Evolutionary conservation across 1,140 invertebrate species (phyloP).

Genomic region (Leptinotarsa undecemlineata): DNA sequence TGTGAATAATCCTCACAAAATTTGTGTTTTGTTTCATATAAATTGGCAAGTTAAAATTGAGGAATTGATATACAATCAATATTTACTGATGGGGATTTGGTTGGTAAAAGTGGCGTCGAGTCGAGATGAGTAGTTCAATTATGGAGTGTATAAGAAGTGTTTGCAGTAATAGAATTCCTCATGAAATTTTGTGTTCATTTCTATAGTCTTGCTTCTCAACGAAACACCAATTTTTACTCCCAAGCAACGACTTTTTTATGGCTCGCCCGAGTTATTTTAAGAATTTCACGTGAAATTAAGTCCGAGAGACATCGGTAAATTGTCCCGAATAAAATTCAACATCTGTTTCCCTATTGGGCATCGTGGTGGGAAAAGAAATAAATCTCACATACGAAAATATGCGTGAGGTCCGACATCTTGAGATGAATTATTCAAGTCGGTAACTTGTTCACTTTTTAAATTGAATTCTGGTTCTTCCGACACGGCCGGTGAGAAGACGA

Average conservation of each 20-base stretch:
- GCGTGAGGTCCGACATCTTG: slow-evolving; percentile 32
- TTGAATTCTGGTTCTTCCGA: slow-evolving; percentile 29
- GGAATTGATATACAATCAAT: too few species aligned
- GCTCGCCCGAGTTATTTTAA: neutral
- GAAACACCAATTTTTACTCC: neutral
- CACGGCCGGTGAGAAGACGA: slow-evolving; percentile 27
- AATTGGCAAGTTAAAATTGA: too few species aligned
- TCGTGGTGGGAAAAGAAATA: slow-evolving; percentile 34
- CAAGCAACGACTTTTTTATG: neutral
- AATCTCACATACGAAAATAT: slow-evolving; percentile 34
- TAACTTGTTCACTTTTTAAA: slow-evolving; percentile 27
- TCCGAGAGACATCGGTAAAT: neutral
- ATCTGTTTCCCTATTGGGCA: slow-evolving; percentile 27
- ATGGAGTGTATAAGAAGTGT: too few species aligned
- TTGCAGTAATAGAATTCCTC: too few species aligned
- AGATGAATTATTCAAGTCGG: slow-evolving; percentile 34
- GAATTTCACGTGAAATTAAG: slow-evolving; percentile 1
- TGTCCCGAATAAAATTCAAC: neutral
- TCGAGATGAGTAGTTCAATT: too few species aligned
- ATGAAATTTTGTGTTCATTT: too few species aligned
- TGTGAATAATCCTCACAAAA: too few species aligned
- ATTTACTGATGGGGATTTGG: too few species aligned
- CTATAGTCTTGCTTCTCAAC: too few species aligned
- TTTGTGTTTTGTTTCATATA: too few species aligned
- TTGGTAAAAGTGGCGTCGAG: too few species aligned